Conservation (phyloP, 64 coral and sea anemone species). For the Dendronephthya gigantea region DNA sequence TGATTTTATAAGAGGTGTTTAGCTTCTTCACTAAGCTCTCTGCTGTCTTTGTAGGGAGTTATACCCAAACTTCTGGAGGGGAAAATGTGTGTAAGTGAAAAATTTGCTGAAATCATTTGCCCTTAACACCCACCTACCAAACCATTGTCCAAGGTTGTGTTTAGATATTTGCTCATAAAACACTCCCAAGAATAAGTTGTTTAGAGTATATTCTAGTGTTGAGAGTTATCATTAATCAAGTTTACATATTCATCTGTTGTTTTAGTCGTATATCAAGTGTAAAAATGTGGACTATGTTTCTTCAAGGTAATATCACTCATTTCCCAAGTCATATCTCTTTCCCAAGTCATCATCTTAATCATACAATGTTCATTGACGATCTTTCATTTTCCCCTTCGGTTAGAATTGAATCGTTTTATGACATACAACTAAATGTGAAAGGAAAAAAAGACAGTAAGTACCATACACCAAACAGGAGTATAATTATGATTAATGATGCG, state of each 20-base stretch:
- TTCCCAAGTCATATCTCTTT: no score
- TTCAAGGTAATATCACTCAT: slow-evolving; percentile 61
- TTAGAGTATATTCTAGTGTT: background rate
- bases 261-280: slow-evolving; percentile 91
- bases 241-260: background rate
- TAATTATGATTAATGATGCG: no score
- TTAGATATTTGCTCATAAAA: no score
- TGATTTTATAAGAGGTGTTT: background rate
- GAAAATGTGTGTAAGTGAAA: slow-evolving; percentile 90
- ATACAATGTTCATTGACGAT: background rate
- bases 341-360: no score
- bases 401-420: slow-evolving; percentile 89
- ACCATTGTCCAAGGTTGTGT: background rate
- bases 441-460: slow-evolving; percentile 67
- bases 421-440: slow-evolving; percentile 96
- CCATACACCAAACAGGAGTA: no score
- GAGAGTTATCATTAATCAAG: background rate
- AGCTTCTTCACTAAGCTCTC: background rate
- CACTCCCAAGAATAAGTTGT: no score
- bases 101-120: no score
- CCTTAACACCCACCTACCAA: background rate
- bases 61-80: slow-evolving; percentile 92
- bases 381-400: background rate
- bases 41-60: slow-evolving; percentile 49
- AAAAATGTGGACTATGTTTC: slow-evolving; percentile 91